Percentiles rank a stretch among this genome's conserved stretches.
These are phyloP conservation scores for Frieseomelitta varia DNA, from an alignment of 1,140 invertebrate species.

Conservation along the genomic window DNA sequence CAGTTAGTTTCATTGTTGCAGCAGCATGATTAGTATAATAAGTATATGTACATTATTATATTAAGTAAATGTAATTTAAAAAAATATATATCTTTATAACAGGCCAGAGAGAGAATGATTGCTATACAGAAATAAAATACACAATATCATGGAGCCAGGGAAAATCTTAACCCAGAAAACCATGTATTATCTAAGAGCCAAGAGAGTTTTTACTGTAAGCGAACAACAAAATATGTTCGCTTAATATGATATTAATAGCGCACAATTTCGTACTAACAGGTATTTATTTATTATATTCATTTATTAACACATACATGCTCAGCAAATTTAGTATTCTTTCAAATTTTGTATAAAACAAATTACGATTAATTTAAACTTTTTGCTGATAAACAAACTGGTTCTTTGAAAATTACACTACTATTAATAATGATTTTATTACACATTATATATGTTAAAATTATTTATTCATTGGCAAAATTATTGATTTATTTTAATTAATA, in stretches of 20 bases:
- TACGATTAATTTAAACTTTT: neutral
- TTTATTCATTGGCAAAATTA: slow-evolving; percentile 16
- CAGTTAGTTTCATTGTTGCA: neutral
- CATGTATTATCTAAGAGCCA: slow-evolving; percentile 46
- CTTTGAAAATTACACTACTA: slow-evolving; percentile 25
- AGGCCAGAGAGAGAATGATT: slow-evolving; percentile 45
- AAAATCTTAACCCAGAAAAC: slow-evolving; percentile 26
- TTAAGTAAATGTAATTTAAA: slow-evolving; percentile 50
- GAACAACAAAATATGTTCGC: slow-evolving; percentile 16
- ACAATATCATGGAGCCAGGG: slow-evolving; percentile 21
- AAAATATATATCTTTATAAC: slow-evolving; percentile 55
- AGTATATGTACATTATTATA: slow-evolving; percentile 32
- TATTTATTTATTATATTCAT: slow-evolving; percentile 20
- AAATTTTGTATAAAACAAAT: neutral
- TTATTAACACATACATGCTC: slow-evolving; percentile 1
- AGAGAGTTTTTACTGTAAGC: slow-evolving; percentile 11
- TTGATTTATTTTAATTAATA: neutral
- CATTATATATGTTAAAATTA: slow-evolving; percentile 37
- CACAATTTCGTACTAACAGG: neutral
- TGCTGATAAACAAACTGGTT: neutral
- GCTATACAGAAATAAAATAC: slow-evolving; percentile 45
- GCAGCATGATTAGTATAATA: neutral
- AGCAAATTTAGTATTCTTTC: neutral
- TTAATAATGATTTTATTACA: slow-evolving; percentile 31
- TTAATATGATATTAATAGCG: neutral